Conservation (phyloP, 1,140 invertebrate species). For the Papilio aristodemus region DNA sequence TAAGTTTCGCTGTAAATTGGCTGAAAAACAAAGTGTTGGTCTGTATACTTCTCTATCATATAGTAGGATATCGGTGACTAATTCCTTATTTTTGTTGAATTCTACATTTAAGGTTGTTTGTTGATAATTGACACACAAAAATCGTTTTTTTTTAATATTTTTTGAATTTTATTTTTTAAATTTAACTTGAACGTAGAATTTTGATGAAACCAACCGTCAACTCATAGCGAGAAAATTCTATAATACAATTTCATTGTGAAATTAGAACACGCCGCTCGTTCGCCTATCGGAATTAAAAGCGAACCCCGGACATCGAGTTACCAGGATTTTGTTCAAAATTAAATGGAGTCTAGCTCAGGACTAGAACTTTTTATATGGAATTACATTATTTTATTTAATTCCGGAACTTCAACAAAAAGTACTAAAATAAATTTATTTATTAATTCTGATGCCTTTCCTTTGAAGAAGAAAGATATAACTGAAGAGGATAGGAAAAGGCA, state of each 20-base stretch:
- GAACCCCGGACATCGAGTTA: conserved; percentile 17
- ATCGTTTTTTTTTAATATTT: too few species aligned
- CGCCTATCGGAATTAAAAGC: conserved; percentile 15
- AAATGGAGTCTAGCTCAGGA: background rate
- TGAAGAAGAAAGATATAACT: too few species aligned
- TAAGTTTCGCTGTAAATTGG: too few species aligned
- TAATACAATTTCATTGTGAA: conserved; percentile 20
- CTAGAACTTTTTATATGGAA: background rate
- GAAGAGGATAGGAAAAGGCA: too few species aligned
- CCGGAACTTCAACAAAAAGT: too few species aligned
- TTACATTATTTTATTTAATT: background rate
- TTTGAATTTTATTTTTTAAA: background rate
- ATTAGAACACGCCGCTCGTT: conserved; percentile 13
- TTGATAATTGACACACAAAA: background rate
- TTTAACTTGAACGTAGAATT: background rate
- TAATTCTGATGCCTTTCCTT: too few species aligned
- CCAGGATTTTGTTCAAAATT: conserved; percentile 18
- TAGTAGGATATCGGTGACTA: too few species aligned
- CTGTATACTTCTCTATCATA: too few species aligned
- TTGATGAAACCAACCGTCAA: conserved; percentile 9
- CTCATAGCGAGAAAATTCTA: conserved; percentile 13
- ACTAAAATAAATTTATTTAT: too few species aligned
- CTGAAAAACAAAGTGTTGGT: too few species aligned
- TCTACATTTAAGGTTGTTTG: background rate
- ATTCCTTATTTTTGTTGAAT: too few species aligned